These are phyloP conservation scores for Drosophila rellima DNA, from an alignment of 2,888 invertebrate genomes.

Conservation along the genomic window DNA sequence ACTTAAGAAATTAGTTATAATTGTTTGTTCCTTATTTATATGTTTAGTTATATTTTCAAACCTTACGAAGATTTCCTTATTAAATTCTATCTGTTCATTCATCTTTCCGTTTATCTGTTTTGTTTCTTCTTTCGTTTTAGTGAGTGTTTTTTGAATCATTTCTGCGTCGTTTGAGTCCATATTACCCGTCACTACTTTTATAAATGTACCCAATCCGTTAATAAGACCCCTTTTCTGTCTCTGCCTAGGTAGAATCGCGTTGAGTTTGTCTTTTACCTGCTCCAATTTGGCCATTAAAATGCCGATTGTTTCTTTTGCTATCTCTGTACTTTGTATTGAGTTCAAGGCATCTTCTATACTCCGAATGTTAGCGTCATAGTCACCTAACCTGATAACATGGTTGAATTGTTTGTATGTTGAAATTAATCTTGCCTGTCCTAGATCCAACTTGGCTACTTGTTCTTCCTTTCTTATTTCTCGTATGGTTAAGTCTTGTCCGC, in stretches of 20 bases:
- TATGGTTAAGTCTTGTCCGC: not conserved
- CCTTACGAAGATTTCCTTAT: not conserved
- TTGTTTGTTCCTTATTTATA: not conserved
- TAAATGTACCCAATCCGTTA: not conserved
- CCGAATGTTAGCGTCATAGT: not conserved
- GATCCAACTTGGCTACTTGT: not conserved
- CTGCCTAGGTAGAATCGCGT: too few species aligned
- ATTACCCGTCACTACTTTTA: not conserved
- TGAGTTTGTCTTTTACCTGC: not conserved
- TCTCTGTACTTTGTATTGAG: not conserved
- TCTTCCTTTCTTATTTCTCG: not conserved
- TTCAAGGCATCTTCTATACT: not conserved
- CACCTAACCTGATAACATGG: not conserved
- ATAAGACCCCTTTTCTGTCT: too few species aligned
- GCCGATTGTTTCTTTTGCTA: not conserved
- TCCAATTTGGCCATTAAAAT: not conserved
- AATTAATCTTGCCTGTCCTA: slow-evolving; percentile 1
- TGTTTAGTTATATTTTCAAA: not conserved
- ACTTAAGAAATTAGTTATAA: not conserved
- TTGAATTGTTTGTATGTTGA: not conserved
- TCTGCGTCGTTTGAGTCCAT: not conserved
- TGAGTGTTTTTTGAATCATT: not conserved
- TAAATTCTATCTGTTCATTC: not conserved
- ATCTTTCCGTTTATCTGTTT: not conserved
- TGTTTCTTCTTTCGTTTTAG: not conserved